phyloP scores from a whole-genome alignment of 2,888 invertebrate species.

The Melipona beecheii region DNA sequence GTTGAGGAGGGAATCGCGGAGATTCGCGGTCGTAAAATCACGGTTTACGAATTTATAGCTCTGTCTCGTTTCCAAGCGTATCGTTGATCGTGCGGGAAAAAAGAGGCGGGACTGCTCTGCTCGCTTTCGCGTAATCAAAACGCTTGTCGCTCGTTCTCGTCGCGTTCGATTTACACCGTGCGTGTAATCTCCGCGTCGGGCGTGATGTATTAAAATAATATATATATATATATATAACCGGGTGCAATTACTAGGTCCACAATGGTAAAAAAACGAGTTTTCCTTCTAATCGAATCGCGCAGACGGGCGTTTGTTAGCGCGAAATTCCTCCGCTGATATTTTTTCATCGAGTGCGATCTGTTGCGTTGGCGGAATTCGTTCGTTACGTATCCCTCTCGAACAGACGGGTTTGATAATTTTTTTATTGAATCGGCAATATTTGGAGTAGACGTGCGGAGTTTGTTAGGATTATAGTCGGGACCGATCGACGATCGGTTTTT shows the following conservation, averaged over 20 bases:
- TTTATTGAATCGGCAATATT: background rate
- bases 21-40: background rate
- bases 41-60: background rate
- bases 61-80: background rate
- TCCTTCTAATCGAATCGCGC: slow-evolving; percentile 11
- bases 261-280: slow-evolving; percentile 3
- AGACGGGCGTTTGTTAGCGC: background rate
- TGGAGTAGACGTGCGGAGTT: background rate
- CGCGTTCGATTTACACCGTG: background rate
- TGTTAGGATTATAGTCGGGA: too few relatives aligned
- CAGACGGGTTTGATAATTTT: background rate
- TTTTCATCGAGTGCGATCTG: background rate
- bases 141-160: slow-evolving; percentile 10
- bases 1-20: too few relatives aligned
- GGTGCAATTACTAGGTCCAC: slow-evolving; percentile 4
- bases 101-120: background rate
- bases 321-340: slow-evolving; percentile 5
- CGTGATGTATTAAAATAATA: too few relatives aligned
- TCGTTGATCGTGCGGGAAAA: background rate
- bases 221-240: background rate
- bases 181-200: background rate
- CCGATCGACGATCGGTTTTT: too few relatives aligned
- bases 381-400: background rate
- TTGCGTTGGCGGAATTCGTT: background rate
- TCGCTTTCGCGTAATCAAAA: slow-evolving; percentile 3